Evolutionary conservation across 2,888 invertebrate species (phyloP).

Genomic region (Drosophila kambysellisi): DNA sequence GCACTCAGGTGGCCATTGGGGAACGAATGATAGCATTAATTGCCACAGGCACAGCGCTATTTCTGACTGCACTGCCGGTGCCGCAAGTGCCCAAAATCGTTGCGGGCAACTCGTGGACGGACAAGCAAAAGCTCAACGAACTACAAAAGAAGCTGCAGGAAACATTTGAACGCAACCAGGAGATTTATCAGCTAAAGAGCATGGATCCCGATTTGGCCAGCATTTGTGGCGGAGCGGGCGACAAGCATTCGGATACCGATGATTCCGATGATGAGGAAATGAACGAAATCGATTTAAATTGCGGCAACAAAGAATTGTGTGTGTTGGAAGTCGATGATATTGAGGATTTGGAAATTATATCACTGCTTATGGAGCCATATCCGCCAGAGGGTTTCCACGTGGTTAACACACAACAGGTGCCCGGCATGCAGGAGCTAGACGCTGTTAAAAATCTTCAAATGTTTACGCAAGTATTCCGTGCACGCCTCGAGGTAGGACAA

Average conservation of each 20-base stretch:
- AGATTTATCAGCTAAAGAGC: conserved; percentile 88
- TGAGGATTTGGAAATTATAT: conserved; percentile 92
- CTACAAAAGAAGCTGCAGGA: conserved; percentile 90
- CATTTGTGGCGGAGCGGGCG: conserved; percentile 32
- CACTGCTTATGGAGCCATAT: conserved; percentile 90
- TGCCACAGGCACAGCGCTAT: conserved; percentile 95
- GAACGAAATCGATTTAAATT: conserved; percentile 89
- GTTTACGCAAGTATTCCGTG: conserved; percentile 93
- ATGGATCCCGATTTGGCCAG: conserved; percentile 81
- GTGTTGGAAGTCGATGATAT: conserved; percentile 94
- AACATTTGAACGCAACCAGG: conserved; percentile 90
- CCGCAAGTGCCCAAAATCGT: conserved; percentile 90
- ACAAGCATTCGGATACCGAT: conserved; percentile 86
- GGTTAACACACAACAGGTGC: conserved; percentile 91
- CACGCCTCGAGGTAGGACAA: conserved; percentile 87
- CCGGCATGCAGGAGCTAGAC: conserved; percentile 89
- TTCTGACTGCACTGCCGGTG: conserved; percentile 91
- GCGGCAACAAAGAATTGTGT: conserved; percentile 92
- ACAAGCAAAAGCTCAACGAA: conserved; percentile 88
- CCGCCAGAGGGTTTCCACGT: conserved; percentile 92
- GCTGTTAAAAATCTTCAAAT: conserved; percentile 91
- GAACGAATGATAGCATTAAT: conserved; percentile 95
- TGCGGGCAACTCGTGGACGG: conserved; percentile 88
- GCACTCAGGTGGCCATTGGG: conserved; percentile 92
- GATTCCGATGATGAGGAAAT: conserved; percentile 90